Evolutionary conservation across 2,888 invertebrate species (phyloP), one percentile per base, ranked within the genome.

Genomic region (Opisthograptis luteolata): DNA sequence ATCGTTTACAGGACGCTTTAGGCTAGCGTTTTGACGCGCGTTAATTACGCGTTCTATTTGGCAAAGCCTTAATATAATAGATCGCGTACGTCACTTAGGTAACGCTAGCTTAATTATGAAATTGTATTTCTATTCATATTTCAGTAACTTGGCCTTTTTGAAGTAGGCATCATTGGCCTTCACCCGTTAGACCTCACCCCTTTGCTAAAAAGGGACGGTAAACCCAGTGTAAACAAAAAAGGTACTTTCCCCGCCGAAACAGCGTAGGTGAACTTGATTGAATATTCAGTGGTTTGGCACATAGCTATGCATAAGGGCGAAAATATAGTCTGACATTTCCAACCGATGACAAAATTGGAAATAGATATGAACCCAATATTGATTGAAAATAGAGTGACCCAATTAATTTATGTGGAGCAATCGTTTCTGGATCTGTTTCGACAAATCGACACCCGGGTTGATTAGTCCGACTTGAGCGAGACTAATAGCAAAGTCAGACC

Each of bases 271-370:
- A 30, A 31, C 3, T 19, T 32, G 25, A 32, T 32, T 15, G 17
- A 39, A 30, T 42, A 42, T 49, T 49, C 42, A 49, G 25, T 27
- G 42, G 31, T 25, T 42, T 22, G 40, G 42, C 36, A 31, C 19
- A 12, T n/a, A n/a, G n/a, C n/a, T n/a, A n/a, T n/a, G n/a, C n/a
- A n/a, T 20, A 31, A 15, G 15, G 30, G 9, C 17, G 40, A 14
- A 48, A 49, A 42, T 37, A 49, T 15, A 31, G 6, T 34, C 17
- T 42, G 42, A 37, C 48, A 31, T 49, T 49, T 31, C 28, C 15
- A 27, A 32, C 17, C 28, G 9, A 13, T 19, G 20, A 14, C 36
- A n/a, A 50, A 48, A 43, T 48, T 46, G 36, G 36, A 55, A 46
- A 53, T 51, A 53, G 39, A 48, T 30, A 48, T 30, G 13, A 31